phyloP scores from a whole-genome alignment of 2,888 invertebrate species.

The Panopea generosa region DNA sequence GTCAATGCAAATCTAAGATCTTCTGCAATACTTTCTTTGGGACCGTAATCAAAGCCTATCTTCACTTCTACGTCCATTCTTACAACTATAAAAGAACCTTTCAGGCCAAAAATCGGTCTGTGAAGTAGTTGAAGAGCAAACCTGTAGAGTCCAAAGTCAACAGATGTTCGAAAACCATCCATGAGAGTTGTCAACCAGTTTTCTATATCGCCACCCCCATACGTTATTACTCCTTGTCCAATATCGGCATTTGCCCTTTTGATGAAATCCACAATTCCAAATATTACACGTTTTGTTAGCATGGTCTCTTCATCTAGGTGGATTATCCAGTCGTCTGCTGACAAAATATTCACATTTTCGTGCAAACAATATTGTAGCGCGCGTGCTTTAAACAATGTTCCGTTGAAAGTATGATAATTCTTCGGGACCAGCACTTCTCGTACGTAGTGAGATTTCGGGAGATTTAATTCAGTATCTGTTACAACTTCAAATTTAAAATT shows the following conservation, averaged over 20 bases:
- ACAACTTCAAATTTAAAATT: constrained; percentile 73
- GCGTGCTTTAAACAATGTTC: constrained; percentile 49
- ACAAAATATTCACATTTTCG: constrained; percentile 34
- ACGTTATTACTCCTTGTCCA: constrained; percentile 53
- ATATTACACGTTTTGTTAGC: constrained; percentile 24
- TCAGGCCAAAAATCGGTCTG: constrained; percentile 48
- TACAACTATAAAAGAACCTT: constrained; percentile 50
- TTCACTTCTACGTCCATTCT: constrained; percentile 37
- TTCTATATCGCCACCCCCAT: constrained; percentile 39
- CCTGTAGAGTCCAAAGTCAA: constrained; percentile 47
- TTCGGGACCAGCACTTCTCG: constrained; percentile 46
- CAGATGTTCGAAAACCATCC: constrained; percentile 38
- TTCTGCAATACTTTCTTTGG: constrained; percentile 52
- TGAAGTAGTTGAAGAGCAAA: constrained; percentile 40
- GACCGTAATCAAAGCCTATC: constrained; percentile 50
- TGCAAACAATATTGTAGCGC: constrained; percentile 45
- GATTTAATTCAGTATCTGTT: constrained; percentile 57
- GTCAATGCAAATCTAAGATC: constrained; percentile 46
- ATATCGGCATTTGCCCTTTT: constrained; percentile 31
- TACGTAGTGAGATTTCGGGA: constrained; percentile 24
- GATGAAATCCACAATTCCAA: constrained; percentile 44
- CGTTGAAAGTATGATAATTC: constrained; percentile 40
- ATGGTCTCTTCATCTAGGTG: constrained; percentile 53
- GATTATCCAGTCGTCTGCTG: constrained; percentile 51
- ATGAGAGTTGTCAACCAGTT: constrained; percentile 51